phyloP scores from a whole-genome alignment of 2,113 vertebrate genomes.

The Lates calcarifer region DNA sequence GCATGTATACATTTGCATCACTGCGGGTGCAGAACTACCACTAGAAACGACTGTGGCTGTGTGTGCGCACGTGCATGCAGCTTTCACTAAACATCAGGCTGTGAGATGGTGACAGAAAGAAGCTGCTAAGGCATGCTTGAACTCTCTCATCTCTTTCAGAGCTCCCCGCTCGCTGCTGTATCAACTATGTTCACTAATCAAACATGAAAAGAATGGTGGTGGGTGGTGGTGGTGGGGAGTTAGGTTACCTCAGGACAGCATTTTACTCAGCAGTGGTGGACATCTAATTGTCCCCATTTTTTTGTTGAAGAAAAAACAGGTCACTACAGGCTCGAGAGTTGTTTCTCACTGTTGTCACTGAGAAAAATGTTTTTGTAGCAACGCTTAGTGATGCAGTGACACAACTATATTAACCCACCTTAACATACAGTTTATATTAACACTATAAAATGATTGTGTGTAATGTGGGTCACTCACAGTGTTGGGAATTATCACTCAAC shows the following conservation, averaged over 20 bases:
- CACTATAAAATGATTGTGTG: neutral
- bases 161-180: conserved; percentile 24
- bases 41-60: neutral
- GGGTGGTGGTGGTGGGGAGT: neutral
- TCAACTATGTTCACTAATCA: conserved; percentile 62
- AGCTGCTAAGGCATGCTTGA: conserved; percentile 68
- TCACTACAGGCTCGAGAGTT: neutral
- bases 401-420: neutral
- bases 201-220: conserved; percentile 52
- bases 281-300: conserved; percentile 19
- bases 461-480: too few relatives aligned
- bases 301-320: conserved; percentile 18
- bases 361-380: neutral
- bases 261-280: conserved; percentile 17
- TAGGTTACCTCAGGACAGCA: conserved; percentile 37
- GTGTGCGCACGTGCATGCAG: neutral
- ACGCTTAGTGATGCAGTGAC: neutral
- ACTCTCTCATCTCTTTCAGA: conserved; percentile 36
- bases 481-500: too few relatives aligned
- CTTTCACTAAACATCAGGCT: conserved; percentile 29
- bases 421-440: neutral
- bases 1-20: neutral
- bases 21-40: neutral
- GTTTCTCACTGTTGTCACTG: neutral
- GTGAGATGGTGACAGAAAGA: conserved; percentile 56